These are phyloP conservation scores for Bimastos eiseni DNA, from an alignment of 2,888 invertebrate genomes.

Conservation along the genomic window DNA sequence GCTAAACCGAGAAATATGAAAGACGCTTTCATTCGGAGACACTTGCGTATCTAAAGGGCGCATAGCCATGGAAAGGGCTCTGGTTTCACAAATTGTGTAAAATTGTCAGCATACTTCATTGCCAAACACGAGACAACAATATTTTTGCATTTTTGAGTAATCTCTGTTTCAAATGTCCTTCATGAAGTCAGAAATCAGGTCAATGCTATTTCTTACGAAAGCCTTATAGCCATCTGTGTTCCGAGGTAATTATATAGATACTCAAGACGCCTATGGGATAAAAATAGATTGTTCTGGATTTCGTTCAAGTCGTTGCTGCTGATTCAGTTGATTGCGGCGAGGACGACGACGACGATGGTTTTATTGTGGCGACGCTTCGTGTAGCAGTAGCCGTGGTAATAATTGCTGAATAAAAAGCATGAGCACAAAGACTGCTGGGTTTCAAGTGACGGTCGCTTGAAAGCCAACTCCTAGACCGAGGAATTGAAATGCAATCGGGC, in stretches of 20 bases:
- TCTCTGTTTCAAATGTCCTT: neutral
- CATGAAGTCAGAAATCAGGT: neutral
- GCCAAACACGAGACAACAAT: neutral
- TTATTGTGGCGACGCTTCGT: neutral
- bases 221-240: neutral
- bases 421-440: neutral
- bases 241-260: neutral
- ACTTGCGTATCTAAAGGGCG: neutral
- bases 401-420: neutral
- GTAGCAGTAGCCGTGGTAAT: neutral
- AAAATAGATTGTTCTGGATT: neutral
- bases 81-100: neutral
- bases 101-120: neutral
- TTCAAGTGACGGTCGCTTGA: neutral
- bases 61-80: neutral
- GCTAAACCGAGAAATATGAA: neutral
- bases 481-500: neutral
- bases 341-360: neutral
- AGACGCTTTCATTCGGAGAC: neutral
- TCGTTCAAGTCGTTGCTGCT: neutral
- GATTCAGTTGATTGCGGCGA: neutral
- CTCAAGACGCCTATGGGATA: neutral
- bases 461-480: neutral
- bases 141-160: neutral
- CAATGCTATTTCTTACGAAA: neutral